Evolutionary conservation across 1,140 invertebrate species (phyloP).

Genomic region (Lepidotrigona ventralis): DNA sequence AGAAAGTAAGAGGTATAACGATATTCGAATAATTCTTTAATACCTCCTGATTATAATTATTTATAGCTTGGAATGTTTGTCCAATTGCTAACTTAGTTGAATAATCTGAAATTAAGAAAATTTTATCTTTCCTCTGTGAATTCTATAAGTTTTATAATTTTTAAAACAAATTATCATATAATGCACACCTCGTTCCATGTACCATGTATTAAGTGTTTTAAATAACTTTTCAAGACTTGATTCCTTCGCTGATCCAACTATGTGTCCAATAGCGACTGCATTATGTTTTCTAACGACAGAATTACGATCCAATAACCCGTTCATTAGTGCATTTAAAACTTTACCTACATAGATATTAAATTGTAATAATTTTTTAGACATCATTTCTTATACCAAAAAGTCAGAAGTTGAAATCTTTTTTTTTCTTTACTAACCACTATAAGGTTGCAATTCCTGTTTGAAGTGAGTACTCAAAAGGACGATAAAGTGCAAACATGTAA

Average conservation of each 20-base stretch:
- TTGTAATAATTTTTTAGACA: neutral
- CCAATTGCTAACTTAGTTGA: slow-evolving; percentile 87
- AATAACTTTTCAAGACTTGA: slow-evolving; percentile 93
- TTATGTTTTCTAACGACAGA: slow-evolving; percentile 90
- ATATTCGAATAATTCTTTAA: slow-evolving; percentile 89
- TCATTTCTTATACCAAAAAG: neutral
- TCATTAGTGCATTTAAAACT: slow-evolving; percentile 87
- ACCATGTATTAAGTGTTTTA: slow-evolving; percentile 89
- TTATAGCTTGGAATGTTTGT: slow-evolving; percentile 89
- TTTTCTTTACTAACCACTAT: slow-evolving; percentile 79
- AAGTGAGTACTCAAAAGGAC: slow-evolving; percentile 84
- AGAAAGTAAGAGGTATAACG: slow-evolving; percentile 91
- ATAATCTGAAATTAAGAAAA: slow-evolving; percentile 82
- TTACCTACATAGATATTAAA: slow-evolving; percentile 82
- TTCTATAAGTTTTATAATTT: neutral
- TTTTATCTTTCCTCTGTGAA: neutral
- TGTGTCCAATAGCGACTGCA: slow-evolving; percentile 90
- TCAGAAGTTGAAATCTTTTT: neutral
- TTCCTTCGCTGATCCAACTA: slow-evolving; percentile 93
- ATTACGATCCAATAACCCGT: slow-evolving; percentile 92
- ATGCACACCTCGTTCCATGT: slow-evolving; percentile 86
- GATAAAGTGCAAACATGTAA: slow-evolving; percentile 92
- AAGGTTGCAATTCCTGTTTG: slow-evolving; percentile 83
- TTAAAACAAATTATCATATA: neutral
- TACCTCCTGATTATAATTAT: slow-evolving; percentile 90